Evolutionary conservation across 2,888 invertebrate species (phyloP).

Genomic region (Saturnia japonica): DNA sequence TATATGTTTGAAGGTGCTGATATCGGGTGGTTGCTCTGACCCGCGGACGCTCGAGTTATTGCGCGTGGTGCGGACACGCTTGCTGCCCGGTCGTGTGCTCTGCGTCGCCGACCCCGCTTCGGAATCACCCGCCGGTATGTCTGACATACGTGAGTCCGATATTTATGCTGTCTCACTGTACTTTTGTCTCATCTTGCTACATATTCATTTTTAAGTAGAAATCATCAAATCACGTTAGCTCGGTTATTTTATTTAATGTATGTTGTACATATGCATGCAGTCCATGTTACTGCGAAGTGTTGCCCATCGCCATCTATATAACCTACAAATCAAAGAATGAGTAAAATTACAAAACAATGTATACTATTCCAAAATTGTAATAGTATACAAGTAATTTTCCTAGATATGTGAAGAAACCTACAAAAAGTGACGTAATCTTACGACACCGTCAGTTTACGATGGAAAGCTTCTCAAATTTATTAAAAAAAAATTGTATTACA

Average conservation of each 20-base stretch:
- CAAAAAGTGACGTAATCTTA: no score
- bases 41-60: conserved; percentile 86
- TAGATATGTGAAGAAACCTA: no score
- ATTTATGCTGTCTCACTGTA: conserved; percentile 10
- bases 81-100: conserved; percentile 86
- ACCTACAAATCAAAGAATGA: no score
- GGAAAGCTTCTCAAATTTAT: no score
- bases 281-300: background rate
- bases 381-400: no score
- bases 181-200: background rate
- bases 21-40: conserved; percentile 84
- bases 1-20: conserved; percentile 78
- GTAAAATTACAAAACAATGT: no score
- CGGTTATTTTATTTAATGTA: no score
- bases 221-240: background rate
- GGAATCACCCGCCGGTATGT: conserved; percentile 71
- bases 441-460: no score
- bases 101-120: conserved; percentile 84
- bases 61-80: conserved; percentile 83
- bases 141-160: conserved; percentile 67
- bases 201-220: background rate
- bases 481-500: no score
- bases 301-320: background rate
- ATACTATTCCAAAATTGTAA: no score
- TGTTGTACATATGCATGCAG: background rate